These are phyloP conservation scores for Sinocyclocheilus rhinocerous DNA, from an alignment of 2,113 vertebrate genomes.

Conservation along the genomic window DNA sequence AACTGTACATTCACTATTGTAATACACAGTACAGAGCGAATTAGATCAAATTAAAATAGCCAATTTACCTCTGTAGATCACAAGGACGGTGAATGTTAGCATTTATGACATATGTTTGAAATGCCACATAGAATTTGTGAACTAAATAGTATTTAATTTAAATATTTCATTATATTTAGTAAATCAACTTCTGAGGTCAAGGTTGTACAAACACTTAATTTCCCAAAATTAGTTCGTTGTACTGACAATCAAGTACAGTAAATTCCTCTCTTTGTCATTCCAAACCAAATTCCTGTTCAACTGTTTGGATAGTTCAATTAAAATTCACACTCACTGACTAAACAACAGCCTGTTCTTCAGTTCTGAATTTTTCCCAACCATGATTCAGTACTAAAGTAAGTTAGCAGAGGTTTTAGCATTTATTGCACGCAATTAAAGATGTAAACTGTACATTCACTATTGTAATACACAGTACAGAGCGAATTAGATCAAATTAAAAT, in stretches of 20 bases:
- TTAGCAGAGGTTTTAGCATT: neutral
- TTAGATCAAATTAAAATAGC: constrained; percentile 24
- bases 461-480: neutral
- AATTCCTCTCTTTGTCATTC: neutral
- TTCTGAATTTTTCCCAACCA: neutral
- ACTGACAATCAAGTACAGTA: neutral
- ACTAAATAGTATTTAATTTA: neutral
- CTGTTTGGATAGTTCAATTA: neutral
- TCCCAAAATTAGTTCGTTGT: neutral
- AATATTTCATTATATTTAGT: neutral
- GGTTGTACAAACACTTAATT: neutral
- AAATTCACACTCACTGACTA: neutral
- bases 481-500: constrained; percentile 26
- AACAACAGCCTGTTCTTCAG: neutral
- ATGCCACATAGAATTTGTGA: neutral
- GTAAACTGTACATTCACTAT: neutral
- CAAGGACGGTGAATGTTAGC: neutral
- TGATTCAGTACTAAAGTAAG: neutral
- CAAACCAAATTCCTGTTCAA: neutral
- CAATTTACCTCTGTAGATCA: neutral
- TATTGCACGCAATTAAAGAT: neutral
- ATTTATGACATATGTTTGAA: neutral
- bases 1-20: neutral
- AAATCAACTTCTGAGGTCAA: too few species aligned
- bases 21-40: neutral